Evolutionary conservation across 2,113 vertebrate species (phyloP).

Genomic region (Jaculus jaculus): DNA sequence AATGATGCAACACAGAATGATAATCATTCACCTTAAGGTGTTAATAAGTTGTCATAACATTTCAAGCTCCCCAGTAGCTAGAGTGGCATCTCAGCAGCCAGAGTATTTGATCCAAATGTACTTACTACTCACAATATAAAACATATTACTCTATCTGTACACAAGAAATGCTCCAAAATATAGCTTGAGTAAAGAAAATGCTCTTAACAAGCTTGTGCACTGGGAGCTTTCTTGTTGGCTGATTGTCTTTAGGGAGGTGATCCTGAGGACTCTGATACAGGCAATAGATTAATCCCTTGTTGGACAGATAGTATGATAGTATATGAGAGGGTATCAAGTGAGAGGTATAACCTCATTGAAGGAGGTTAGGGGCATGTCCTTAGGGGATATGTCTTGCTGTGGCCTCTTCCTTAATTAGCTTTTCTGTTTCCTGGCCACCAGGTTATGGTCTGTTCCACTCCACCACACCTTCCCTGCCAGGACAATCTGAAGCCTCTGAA

Average conservation of each 20-base stretch:
- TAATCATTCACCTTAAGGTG: neutral
- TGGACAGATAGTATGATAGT: neutral
- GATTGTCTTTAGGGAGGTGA: neutral
- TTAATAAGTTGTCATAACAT: neutral
- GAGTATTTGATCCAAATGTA: constrained; percentile 3
- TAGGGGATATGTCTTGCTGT: neutral
- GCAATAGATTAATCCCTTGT: neutral
- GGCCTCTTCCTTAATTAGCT: neutral
- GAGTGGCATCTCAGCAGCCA: neutral
- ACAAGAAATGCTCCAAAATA: neutral
- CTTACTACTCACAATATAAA: neutral
- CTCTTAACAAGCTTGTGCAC: neutral
- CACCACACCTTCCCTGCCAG: neutral
- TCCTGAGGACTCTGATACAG: neutral
- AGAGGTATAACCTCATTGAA: neutral
- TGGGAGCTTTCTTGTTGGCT: neutral
- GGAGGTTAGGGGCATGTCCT: neutral
- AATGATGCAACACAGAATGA: neutral
- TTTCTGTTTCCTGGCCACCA: neutral
- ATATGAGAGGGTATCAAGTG: neutral
- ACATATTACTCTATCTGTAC: neutral
- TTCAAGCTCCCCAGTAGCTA: neutral
- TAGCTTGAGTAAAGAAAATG: neutral
- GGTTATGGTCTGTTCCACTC: neutral
- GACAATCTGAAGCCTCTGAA: neutral